Evolutionary conservation across 2,888 invertebrate species (phyloP), one percentile per base, ranked within the genome.

Genomic region (Cephus sareptanus): DNA sequence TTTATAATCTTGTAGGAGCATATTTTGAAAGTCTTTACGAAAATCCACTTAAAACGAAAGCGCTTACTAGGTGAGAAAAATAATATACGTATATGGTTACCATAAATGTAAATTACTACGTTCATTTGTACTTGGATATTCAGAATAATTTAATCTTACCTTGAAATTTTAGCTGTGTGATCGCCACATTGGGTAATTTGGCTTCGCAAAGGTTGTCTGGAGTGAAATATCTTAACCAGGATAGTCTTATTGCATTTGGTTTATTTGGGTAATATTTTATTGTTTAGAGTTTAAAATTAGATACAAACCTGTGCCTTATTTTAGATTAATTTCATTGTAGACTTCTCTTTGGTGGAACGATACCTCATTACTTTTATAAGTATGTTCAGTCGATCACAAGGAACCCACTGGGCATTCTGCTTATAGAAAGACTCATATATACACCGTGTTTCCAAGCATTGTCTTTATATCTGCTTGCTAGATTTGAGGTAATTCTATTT

Each of bases 351-450:
- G 96, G 96, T 77, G 97, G 97, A 37, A 94, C 95, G 2, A 92
- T 96, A 4, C 96, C 97, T 0, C 96, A 97, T 90, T 96, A 94
- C 87, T 96, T 97, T 90, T 96, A 96, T 87, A 94, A 95, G 86
- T 87, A 85, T 74, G 75, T 88, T 73, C 81, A 81, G 69, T 80
- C 81, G 2, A 77, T 89, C 4, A 79, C 81, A 0, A 89, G 77
- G 78, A 83, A 87, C 84, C 87, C 90, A 11, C 76, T 89, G 13
- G 82, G 79, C 2, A 80, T 90, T 78, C 92, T 97, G 80, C 81
- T 96, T 34, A 92, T 96, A 81, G 97, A 97, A 90, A 93, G 97
- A 87, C 88, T 96, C 23, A 88, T 96, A 30, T 96, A 95, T 91
- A 94, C 95, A 0, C 95, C 96, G 3, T 87, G 95, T 30, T 95